A percentile compares a stretch with the other conserved stretches of the same genome.
Evolutionary conservation across 2,113 vertebrate genomes (phyloP).

Genomic region (Caranx melampygus): DNA sequence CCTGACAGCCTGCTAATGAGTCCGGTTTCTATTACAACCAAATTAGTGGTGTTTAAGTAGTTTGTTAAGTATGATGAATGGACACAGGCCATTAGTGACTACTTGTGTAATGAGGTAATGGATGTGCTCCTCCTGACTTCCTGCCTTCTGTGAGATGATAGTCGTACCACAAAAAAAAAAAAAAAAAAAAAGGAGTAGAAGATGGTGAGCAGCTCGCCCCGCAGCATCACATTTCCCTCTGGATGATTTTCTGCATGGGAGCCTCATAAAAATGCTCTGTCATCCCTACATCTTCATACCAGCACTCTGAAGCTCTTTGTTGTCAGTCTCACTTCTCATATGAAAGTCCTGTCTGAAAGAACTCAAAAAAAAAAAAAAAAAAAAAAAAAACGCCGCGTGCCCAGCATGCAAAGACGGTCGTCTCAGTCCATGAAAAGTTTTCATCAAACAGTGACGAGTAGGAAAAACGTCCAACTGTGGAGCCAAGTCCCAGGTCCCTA

Average conservation of each 20-base stretch:
- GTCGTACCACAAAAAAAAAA: too few relatives aligned
- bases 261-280: neutral
- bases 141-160: neutral
- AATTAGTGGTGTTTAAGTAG: neutral
- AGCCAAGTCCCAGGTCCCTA: too few relatives aligned
- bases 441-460: neutral
- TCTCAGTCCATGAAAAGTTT: neutral
- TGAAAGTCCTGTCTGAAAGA: neutral
- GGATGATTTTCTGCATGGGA: neutral
- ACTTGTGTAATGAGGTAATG: conserved; percentile 15
- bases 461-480: too few relatives aligned
- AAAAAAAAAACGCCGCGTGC: neutral
- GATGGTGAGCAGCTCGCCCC: neutral
- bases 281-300: neutral
- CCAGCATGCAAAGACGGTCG: neutral
- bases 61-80: conserved; percentile 28
- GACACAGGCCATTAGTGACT: conserved; percentile 3
- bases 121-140: neutral
- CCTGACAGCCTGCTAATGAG: conserved; percentile 30
- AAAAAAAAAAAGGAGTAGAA: neutral
- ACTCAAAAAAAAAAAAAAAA: neutral
- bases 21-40: neutral
- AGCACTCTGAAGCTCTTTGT: neutral
- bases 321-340: neutral
- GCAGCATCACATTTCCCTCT: neutral